A percentile compares a stretch with the other conserved stretches of the same genome.
Evolutionary conservation across 2,888 invertebrate species (phyloP).

Genomic region (Anaspis maculata): DNA sequence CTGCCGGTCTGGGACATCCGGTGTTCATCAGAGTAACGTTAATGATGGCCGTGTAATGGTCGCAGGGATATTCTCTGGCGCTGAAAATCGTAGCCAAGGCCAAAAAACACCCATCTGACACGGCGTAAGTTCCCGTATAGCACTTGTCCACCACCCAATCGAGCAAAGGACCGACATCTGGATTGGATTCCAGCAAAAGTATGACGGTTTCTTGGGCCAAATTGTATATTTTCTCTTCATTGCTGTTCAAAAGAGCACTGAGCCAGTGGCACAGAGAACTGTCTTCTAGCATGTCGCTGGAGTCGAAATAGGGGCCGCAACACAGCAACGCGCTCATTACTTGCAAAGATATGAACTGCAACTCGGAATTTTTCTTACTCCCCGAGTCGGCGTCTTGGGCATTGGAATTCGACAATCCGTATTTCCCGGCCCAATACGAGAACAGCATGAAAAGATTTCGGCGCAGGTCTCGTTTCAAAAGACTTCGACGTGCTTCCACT

Average conservation of each 20-base stretch:
- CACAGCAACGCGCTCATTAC: slow-evolving; percentile 95
- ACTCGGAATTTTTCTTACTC: slow-evolving; percentile 39
- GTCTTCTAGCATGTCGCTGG: slow-evolving; percentile 76
- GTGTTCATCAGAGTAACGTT: slow-evolving; percentile 95
- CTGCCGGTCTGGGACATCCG: slow-evolving; percentile 82
- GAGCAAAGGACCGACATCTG: slow-evolving; percentile 80
- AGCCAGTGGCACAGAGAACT: slow-evolving; percentile 92
- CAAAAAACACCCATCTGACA: slow-evolving; percentile 94
- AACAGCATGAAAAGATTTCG: slow-evolving; percentile 86
- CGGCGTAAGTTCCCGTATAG: slow-evolving; percentile 83
- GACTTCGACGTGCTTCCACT: slow-evolving; percentile 81
- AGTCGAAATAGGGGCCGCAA: slow-evolving; percentile 92
- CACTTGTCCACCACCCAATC: slow-evolving; percentile 99
- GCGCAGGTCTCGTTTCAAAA: slow-evolving; percentile 80
- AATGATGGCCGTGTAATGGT: slow-evolving; percentile 95
- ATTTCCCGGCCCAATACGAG: slow-evolving; percentile 88
- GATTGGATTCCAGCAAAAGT: slow-evolving; percentile 87
- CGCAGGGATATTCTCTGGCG: slow-evolving; percentile 93
- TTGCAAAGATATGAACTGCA: slow-evolving; percentile 51
- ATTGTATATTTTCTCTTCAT: slow-evolving; percentile 82
- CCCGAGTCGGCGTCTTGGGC: slow-evolving; percentile 21
- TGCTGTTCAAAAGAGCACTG: slow-evolving; percentile 79
- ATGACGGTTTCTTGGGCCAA: slow-evolving; percentile 91
- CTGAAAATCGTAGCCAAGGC: slow-evolving; percentile 95
- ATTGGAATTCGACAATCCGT: slow-evolving; percentile 51